Percentiles rank a stretch among this genome's conserved stretches.
These are phyloP conservation scores for Dissostichus mawsoni DNA, from an alignment of 2,113 vertebrate genomes.

Conservation along the genomic window DNA sequence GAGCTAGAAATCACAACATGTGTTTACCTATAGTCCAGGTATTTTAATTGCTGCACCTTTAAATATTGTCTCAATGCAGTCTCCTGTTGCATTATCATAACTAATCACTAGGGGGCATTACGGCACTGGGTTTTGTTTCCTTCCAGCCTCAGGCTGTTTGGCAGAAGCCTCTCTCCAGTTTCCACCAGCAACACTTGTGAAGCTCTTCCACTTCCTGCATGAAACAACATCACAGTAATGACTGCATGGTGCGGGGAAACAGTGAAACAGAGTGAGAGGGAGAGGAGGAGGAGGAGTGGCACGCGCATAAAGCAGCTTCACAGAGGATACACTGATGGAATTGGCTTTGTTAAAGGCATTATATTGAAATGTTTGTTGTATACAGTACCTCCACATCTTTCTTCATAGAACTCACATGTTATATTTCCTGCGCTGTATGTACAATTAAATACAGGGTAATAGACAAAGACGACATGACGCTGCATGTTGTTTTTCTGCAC, in stretches of 20 bases:
- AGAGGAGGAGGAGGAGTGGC: constrained; percentile 19
- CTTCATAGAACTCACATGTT: not conserved
- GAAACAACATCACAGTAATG: constrained; percentile 51
- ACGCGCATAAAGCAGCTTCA: not conserved
- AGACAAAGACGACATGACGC: not conserved
- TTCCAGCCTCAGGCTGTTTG: constrained; percentile 27
- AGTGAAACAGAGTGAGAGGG: constrained; percentile 6
- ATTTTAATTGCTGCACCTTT: not conserved
- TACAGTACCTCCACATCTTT: not conserved
- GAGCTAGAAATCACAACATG: not conserved
- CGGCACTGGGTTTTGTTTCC: constrained; percentile 30
- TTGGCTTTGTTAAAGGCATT: not conserved
- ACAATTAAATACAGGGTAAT: not conserved
- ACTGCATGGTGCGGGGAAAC: constrained; percentile 44
- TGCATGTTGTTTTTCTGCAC: constrained; percentile 32
- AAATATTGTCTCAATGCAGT: not conserved
- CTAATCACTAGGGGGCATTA: constrained; percentile 70
- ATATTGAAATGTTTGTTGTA: not conserved
- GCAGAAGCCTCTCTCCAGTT: constrained; percentile 39
- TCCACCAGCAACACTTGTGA: constrained; percentile 51
- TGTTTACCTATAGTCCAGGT: no score
- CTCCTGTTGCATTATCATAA: not conserved
- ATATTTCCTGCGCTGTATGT: not conserved
- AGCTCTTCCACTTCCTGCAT: constrained; percentile 44
- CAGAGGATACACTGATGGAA: not conserved